Evolutionary conservation across 2,888 invertebrate species (phyloP).

Genomic region (Eumerus sabulonum): DNA sequence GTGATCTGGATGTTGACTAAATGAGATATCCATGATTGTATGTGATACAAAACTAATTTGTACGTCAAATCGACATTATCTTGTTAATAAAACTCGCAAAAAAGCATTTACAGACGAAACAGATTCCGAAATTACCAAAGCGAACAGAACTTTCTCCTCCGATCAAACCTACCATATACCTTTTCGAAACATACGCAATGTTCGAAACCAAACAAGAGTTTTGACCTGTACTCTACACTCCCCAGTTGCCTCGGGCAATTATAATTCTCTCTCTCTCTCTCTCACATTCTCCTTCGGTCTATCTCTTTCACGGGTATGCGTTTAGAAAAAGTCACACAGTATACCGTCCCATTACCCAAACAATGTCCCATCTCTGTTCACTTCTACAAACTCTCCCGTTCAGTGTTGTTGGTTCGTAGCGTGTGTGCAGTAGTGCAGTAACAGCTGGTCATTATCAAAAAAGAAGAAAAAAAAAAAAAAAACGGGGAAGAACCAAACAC

Average conservation of each 20-base stretch:
- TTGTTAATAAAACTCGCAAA: too few relatives aligned
- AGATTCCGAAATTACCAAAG: too few relatives aligned
- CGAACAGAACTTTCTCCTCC: too few relatives aligned
- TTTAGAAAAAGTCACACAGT: not conserved
- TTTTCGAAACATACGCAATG: not conserved
- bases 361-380: conserved; percentile 41
- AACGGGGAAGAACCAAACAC: conserved; percentile 15
- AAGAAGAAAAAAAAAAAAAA: conserved; percentile 20
- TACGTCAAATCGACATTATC: too few relatives aligned
- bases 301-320: conserved; percentile 5
- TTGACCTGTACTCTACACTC: not conserved
- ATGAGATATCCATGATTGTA: too few relatives aligned
- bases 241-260: not conserved
- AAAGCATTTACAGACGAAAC: too few relatives aligned
- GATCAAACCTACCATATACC: too few relatives aligned
- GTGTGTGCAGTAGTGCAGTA: conserved; percentile 65
- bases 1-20: too few relatives aligned
- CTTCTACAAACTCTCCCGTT: conserved; percentile 42
- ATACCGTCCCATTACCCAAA: conserved; percentile 2
- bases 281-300: not conserved
- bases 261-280: not conserved
- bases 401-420: conserved; percentile 68
- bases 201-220: conserved; percentile 13
- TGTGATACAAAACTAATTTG: too few relatives aligned
- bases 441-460: conserved; percentile 50